These are phyloP conservation scores for Molossus alvarezi DNA, from an alignment of 2,797 vertebrate genomes.

Conservation along the genomic window DNA sequence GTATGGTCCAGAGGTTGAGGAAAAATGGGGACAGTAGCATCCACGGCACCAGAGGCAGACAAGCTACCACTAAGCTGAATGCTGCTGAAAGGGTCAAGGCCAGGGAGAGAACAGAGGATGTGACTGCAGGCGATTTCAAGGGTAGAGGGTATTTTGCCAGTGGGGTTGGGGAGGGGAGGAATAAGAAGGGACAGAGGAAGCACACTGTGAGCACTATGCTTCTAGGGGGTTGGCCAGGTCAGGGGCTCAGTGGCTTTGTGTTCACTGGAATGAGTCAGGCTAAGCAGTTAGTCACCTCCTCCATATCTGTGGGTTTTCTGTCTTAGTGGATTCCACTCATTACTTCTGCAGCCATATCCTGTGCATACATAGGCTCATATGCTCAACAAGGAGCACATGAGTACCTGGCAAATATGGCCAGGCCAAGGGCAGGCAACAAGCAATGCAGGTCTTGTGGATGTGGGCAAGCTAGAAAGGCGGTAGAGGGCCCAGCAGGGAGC, in stretches of 20 bases:
- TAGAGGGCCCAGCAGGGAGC: not conserved
- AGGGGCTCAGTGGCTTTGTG: not conserved
- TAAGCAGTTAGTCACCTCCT: not conserved
- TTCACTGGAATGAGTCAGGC: not conserved
- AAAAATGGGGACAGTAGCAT: not conserved
- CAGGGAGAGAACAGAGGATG: not conserved
- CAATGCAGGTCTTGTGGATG: not conserved
- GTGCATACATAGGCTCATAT: too few relatives aligned
- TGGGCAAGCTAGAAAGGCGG: fast-evolving
- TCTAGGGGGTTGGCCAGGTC: not conserved
- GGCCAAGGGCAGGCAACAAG: not conserved
- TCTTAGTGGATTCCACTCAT: not conserved
- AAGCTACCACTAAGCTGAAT: not conserved
- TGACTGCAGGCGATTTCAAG: not conserved
- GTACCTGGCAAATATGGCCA: not conserved
- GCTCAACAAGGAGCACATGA: not conserved
- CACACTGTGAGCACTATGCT: not conserved
- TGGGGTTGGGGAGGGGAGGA: not conserved
- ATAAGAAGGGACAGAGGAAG: not conserved
- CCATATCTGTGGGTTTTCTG: not conserved
- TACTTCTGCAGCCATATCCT: not conserved
- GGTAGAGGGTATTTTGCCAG: not conserved
- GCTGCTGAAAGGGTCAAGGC: not conserved
- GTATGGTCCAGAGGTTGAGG: not conserved
- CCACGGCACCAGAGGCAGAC: not conserved